Percentiles rank a stretch among this genome's conserved stretches.
Conservation (phyloP, 2,113 vertebrate genomes). For the Patagioenas fasciata region DNA sequence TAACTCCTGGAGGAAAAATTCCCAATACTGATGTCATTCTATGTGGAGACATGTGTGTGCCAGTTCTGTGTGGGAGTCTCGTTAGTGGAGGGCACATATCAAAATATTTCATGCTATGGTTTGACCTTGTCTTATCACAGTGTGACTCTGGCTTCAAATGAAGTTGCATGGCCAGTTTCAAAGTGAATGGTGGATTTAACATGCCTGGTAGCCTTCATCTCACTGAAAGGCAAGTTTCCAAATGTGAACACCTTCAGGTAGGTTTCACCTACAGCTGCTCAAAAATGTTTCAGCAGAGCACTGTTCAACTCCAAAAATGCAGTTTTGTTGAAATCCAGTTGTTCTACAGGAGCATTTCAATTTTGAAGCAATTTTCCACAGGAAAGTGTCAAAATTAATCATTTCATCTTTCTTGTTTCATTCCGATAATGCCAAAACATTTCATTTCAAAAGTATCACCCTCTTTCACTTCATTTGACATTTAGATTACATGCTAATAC, state of each 20-base stretch:
- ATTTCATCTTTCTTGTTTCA: slow-evolving; percentile 25
- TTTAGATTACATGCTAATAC: background rate
- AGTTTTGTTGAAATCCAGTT: background rate
- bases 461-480: background rate
- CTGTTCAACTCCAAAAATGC: background rate
- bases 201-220: background rate
- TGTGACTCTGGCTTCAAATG: background rate
- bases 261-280: background rate
- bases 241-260: background rate
- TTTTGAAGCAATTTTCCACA: background rate
- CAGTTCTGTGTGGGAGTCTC: background rate
- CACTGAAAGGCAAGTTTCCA: background rate
- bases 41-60: background rate
- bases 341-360: background rate
- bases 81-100: background rate
- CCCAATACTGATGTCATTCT: background rate
- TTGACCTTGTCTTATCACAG: slow-evolving; percentile 5
- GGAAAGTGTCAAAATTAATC: slow-evolving; percentile 34
- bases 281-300: background rate
- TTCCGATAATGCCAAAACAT: slow-evolving; percentile 32
- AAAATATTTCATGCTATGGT: slow-evolving; percentile 14
- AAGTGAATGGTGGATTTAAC: background rate
- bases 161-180: background rate
- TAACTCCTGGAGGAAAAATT: background rate
- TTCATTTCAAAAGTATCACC: background rate